Percentiles rank a stretch among this genome's conserved stretches.
Conservation (phyloP, 2,797 vertebrate genomes). For the Mallotus villosus region DNA sequence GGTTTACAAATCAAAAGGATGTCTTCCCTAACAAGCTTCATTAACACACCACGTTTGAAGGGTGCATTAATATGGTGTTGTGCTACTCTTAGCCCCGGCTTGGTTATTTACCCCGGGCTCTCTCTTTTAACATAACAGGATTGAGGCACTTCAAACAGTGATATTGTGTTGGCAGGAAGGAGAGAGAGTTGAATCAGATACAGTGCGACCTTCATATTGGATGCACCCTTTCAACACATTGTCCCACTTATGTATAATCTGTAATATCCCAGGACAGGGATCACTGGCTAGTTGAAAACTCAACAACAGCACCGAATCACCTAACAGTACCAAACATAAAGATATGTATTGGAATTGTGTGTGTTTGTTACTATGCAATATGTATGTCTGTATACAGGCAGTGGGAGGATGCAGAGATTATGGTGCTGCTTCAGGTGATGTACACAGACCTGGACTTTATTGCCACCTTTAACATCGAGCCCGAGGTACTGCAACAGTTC, state of each 20-base stretch:
- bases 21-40: conserved; percentile 48
- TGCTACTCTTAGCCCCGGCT: conserved; percentile 27
- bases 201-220: not conserved
- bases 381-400: conserved; percentile 66
- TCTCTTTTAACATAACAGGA: conserved; percentile 47
- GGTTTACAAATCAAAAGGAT: conserved; percentile 56
- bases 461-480: conserved; percentile 73
- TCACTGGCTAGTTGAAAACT: not conserved
- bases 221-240: not conserved
- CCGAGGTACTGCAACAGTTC: conserved; percentile 77
- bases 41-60: conserved; percentile 56
- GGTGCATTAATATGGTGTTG: conserved; percentile 31
- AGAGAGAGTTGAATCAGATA: conserved; percentile 46
- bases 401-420: conserved; percentile 83
- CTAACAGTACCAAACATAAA: not conserved
- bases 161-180: conserved; percentile 83
- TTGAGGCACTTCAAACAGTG: conserved; percentile 80
- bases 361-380: no score
- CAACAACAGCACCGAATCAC: not conserved
- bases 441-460: conserved; percentile 79
- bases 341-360: no score
- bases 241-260: not conserved
- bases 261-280: not conserved
- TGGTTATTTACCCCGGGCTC: conserved; percentile 30
- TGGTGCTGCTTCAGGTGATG: conserved; percentile 83